These are phyloP conservation scores for Seira sanloemensis DNA, from an alignment of 2,888 invertebrate species.

Conservation along the genomic window DNA sequence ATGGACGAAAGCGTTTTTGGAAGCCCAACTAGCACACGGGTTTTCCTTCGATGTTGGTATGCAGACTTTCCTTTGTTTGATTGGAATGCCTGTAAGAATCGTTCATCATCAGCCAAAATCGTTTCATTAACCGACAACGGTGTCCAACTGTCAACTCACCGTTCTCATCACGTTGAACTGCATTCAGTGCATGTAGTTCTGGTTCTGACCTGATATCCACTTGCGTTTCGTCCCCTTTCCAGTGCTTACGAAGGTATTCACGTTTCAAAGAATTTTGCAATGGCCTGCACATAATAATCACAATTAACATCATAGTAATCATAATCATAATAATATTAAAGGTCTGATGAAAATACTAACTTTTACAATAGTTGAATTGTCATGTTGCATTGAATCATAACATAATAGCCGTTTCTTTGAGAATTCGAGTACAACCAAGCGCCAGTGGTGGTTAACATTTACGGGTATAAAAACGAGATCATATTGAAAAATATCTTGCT, in stretches of 20 bases:
- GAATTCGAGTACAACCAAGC: slow-evolving; percentile 91
- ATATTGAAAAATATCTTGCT: slow-evolving; percentile 88
- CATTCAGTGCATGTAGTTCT: too few relatives aligned
- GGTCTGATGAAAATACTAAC: slow-evolving; percentile 10
- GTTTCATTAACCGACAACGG: too few relatives aligned
- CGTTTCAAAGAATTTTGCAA: background rate
- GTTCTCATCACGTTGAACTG: too few relatives aligned
- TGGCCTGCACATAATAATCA: background rate
- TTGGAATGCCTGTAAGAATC: too few relatives aligned
- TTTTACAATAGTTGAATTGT: slow-evolving; percentile 82
- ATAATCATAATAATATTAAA: background rate
- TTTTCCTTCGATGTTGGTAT: too few relatives aligned
- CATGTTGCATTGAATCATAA: slow-evolving; percentile 94
- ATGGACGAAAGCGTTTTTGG: background rate
- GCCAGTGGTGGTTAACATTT: slow-evolving; percentile 97
- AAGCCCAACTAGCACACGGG: too few relatives aligned
- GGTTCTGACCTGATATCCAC: too few relatives aligned
- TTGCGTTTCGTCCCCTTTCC: too few relatives aligned
- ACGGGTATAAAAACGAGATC: slow-evolving; percentile 93
- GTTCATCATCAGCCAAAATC: too few relatives aligned
- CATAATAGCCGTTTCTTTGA: slow-evolving; percentile 84
- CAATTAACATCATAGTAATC: background rate
- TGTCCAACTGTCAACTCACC: too few relatives aligned
- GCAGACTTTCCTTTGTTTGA: too few relatives aligned
- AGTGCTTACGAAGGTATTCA: background rate